Conservation (phyloP, 2,113 vertebrate genomes). For the Parus major region DNA sequence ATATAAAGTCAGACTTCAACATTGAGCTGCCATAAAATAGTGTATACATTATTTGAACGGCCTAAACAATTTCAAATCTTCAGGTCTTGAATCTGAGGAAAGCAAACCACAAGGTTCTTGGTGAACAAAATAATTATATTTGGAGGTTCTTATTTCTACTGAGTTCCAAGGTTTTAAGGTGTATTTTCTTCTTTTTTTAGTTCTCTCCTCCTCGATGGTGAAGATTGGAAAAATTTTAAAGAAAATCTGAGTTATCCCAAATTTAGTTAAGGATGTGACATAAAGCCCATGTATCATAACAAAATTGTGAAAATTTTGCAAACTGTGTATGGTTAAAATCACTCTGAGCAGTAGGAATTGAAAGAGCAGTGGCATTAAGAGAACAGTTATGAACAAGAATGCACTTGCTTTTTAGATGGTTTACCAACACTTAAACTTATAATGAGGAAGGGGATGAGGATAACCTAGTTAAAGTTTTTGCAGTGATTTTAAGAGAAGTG, state of each 20-base stretch:
- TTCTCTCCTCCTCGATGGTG: fast-evolving
- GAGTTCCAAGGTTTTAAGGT: not conserved
- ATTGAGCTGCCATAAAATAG: not conserved
- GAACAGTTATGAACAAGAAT: not conserved
- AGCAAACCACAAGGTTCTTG: not conserved
- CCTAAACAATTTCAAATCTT: not conserved
- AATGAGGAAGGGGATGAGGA: not conserved
- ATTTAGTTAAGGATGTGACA: not conserved
- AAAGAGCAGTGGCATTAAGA: not conserved
- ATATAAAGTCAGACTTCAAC: not conserved
- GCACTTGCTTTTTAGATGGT: not conserved
- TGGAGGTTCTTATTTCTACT: not conserved
- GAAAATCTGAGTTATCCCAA: not conserved
- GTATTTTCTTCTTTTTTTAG: not conserved
- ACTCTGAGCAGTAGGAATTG: not conserved
- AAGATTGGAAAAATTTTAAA: not conserved
- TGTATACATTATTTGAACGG: not conserved
- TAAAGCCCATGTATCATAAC: not conserved
- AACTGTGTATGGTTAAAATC: not conserved
- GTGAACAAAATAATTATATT: not conserved
- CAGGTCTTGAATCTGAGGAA: not conserved
- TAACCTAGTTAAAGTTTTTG: not conserved
- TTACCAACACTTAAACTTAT: not conserved
- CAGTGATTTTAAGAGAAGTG: not conserved
- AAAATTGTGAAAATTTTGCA: not conserved